Percentiles rank a stretch among this genome's conserved stretches.
These are phyloP conservation scores for Homarus gammarus DNA, from an alignment of 2,888 invertebrate genomes.

Conservation along the genomic window DNA sequence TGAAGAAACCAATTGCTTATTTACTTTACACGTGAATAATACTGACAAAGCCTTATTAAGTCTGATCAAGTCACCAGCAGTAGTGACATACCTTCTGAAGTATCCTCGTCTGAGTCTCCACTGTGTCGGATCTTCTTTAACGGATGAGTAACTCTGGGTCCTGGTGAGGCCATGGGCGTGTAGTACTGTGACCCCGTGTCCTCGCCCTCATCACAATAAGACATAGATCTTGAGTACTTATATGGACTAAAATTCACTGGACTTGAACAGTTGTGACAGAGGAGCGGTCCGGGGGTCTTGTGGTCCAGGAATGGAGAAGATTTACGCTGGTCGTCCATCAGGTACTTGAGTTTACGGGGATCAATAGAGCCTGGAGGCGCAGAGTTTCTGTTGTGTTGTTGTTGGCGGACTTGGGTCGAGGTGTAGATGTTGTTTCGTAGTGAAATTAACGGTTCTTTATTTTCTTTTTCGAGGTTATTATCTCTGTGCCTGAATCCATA, in stretches of 20 bases:
- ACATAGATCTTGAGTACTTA: not conserved
- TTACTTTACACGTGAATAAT: no score
- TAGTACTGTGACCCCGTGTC: not conserved
- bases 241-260: slow-evolving; percentile 1
- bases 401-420: not conserved
- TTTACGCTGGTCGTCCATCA: not conserved
- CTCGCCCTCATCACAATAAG: not conserved
- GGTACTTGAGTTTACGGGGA: slow-evolving; percentile 25
- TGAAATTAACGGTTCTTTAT: not conserved
- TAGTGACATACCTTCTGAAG: not conserved
- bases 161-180: not conserved
- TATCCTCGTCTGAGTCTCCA: not conserved
- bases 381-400: not conserved
- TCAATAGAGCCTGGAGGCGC: not conserved
- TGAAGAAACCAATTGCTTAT: no score
- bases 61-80: no score
- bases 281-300: not conserved
- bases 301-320: not conserved
- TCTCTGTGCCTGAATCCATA: not conserved
- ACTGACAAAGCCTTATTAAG: no score
- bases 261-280: slow-evolving; percentile 43
- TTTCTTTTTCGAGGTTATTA: not conserved
- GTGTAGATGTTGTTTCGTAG: slow-evolving; percentile 2
- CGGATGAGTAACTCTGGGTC: not conserved
- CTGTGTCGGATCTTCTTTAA: not conserved